These are phyloP conservation scores for Heliconius nattereri DNA, from an alignment of 1,140 invertebrate genomes.

Conservation along the genomic window DNA sequence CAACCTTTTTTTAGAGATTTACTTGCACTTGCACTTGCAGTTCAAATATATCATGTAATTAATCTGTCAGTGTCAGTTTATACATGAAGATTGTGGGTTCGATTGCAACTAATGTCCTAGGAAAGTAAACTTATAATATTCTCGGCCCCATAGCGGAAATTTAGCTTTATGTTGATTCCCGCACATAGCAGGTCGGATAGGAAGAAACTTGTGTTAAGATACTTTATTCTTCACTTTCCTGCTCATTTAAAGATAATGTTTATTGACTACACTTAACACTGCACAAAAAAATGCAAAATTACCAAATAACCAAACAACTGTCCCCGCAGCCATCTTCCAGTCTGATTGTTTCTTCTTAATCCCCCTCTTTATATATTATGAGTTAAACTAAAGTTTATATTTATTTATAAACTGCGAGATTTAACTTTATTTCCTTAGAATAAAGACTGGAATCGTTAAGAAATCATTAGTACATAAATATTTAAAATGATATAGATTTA, in stretches of 20 bases:
- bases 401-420: background rate
- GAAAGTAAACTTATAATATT: no score
- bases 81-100: no score
- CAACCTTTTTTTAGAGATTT: no score
- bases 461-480: no score
- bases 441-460: background rate
- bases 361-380: background rate
- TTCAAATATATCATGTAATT: background rate
- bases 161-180: no score
- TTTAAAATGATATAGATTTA: background rate
- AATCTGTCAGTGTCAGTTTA: no score
- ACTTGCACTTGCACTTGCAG: background rate
- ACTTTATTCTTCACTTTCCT: no score
- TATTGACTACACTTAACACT: background rate
- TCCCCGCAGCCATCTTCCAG: slow-evolving; percentile 50
- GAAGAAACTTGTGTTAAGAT: no score
- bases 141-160: no score
- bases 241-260: background rate
- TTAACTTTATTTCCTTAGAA: background rate
- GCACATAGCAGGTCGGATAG: no score
- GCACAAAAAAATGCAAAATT: slow-evolving; percentile 29
- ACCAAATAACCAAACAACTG: slow-evolving; percentile 56
- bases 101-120: no score
- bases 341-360: background rate
- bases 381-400: background rate